Percentiles rank a stretch among this genome's conserved stretches.
Conservation (phyloP, 2,113 vertebrate genomes). For the Melanerpes formicivorus region DNA sequence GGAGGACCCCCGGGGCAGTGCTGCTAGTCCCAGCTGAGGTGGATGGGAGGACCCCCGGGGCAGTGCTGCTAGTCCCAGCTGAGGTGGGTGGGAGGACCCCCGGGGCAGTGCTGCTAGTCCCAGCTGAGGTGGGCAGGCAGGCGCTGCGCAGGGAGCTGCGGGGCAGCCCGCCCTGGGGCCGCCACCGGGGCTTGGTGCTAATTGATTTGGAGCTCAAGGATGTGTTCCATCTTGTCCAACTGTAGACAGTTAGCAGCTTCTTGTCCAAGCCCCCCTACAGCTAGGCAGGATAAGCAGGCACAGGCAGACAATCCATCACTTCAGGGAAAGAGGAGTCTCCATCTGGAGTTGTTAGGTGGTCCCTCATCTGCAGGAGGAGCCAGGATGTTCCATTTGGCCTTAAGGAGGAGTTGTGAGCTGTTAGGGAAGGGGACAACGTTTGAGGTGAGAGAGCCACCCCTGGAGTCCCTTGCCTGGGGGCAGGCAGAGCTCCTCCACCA, state of each 20-base stretch:
- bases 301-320: constrained; percentile 2
- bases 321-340: not conserved
- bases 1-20: not conserved
- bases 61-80: not conserved
- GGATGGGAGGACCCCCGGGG: not conserved
- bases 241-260: constrained; percentile 21
- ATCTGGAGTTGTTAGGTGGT: not conserved
- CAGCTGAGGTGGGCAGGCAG: not conserved
- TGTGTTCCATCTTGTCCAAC: not conserved
- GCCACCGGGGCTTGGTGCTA: not conserved
- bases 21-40: not conserved
- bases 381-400: not conserved
- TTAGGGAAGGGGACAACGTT: not conserved
- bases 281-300: constrained; percentile 24
- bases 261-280: constrained; percentile 11
- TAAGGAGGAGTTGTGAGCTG: not conserved
- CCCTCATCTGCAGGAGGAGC: not conserved
- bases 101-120: not conserved
- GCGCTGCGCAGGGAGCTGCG: rapidly evolving
- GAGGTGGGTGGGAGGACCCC: not conserved
- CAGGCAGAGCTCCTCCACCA: not conserved
- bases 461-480: not conserved
- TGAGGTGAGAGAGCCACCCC: not conserved
- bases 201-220: not conserved
- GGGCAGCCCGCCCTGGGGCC: not conserved